Percentiles rank a stretch among this genome's conserved stretches.
Conservation (phyloP, 2,113 vertebrate genomes). For the Aphelocoma coerulescens region DNA sequence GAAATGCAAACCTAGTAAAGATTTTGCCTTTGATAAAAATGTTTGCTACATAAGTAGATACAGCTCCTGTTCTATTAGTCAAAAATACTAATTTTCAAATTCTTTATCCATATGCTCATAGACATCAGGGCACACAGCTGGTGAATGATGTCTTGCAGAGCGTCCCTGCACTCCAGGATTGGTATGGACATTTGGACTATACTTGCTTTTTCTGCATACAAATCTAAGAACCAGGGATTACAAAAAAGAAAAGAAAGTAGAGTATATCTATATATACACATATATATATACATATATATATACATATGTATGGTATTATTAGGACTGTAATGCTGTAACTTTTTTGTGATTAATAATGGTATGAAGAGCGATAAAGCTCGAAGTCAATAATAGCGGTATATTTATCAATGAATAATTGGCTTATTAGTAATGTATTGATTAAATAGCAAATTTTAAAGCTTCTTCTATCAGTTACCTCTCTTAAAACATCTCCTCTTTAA, state of each 20-base stretch:
- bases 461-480: not conserved
- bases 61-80: not conserved
- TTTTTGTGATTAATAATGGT: not conserved
- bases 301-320: too few relatives aligned
- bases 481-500: not conserved
- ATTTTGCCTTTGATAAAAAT: not conserved
- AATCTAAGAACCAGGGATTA: not conserved
- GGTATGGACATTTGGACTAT: not conserved
- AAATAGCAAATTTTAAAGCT: not conserved
- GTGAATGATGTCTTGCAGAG: not conserved
- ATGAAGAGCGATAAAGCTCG: not conserved
- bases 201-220: not conserved
- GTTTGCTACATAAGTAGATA: not conserved
- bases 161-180: not conserved
- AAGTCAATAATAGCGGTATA: not conserved
- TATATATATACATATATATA: too few relatives aligned
- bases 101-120: not conserved
- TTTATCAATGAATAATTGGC: not conserved
- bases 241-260: not conserved
- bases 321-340: not conserved
- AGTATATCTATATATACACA: not conserved
- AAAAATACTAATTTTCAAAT: not conserved
- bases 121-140: not conserved
- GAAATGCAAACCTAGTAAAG: not conserved
- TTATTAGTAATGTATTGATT: not conserved